Evolutionary conservation across 1,140 invertebrate species (phyloP).

Genomic region (Pachyrhynchus sulphureomaculatus): DNA sequence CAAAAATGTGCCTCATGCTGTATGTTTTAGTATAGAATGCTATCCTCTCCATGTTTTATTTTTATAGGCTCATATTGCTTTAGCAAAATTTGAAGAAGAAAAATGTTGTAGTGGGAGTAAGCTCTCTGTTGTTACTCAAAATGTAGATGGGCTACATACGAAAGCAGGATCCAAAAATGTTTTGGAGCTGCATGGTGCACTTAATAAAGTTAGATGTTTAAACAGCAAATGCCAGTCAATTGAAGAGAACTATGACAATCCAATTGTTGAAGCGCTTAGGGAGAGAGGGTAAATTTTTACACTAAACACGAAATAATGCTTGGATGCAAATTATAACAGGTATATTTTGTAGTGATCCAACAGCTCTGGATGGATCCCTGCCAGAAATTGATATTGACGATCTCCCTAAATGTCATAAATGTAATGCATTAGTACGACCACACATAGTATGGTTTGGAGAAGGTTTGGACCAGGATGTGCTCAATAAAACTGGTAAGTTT

Average conservation of each 20-base stretch:
- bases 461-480: conserved; percentile 65
- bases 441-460: conserved; percentile 93
- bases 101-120: too few species aligned
- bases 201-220: conserved; percentile 81
- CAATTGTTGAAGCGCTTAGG: conserved; percentile 69
- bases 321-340: background rate
- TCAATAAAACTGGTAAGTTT: conserved; percentile 63
- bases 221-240: conserved; percentile 74
- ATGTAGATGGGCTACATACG: conserved; percentile 87
- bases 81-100: conserved; percentile 76
- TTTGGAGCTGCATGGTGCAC: conserved; percentile 86
- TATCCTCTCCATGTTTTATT: too few species aligned
- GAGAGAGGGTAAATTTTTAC: conserved; percentile 61
- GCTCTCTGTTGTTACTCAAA: conserved; percentile 84
- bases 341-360: conserved; percentile 35
- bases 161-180: conserved; percentile 79
- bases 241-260: conserved; percentile 69
- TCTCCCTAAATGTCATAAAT: conserved; percentile 74
- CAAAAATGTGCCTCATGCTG: too few species aligned
- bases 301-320: conserved; percentile 6
- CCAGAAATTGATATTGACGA: conserved; percentile 65
- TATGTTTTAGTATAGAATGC: too few species aligned
- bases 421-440: conserved; percentile 75
- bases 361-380: conserved; percentile 52
- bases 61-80: conserved; percentile 74